A percentile compares a stretch with the other conserved stretches of the same genome.
phyloP scores from a whole-genome alignment of 2,113 vertebrate species.

The Solea senegalensis region DNA sequence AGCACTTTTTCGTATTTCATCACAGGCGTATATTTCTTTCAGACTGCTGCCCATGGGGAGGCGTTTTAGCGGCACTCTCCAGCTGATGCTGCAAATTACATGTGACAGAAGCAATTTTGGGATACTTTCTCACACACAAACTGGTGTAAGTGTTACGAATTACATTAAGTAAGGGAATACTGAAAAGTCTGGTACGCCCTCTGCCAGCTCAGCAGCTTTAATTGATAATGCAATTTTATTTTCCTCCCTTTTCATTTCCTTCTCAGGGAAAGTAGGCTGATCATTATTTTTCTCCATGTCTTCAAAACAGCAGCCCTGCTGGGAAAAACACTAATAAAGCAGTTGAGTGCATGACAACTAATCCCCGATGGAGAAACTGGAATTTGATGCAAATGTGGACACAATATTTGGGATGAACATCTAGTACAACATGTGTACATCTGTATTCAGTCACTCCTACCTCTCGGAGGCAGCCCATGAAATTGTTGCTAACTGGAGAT shows the following conservation, averaged over 20 bases:
- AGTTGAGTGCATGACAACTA: neutral
- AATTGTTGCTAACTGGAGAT: constrained; percentile 99
- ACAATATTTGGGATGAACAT: neutral
- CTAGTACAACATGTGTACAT: neutral
- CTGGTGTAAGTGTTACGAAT: constrained; percentile 67
- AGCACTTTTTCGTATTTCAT: constrained; percentile 47
- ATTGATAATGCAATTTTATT: constrained; percentile 70
- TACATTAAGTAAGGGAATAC: constrained; percentile 59
- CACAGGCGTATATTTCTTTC: constrained; percentile 60
- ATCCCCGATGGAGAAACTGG: neutral
- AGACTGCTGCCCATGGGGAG: constrained; percentile 42
- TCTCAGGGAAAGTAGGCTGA: constrained; percentile 23
- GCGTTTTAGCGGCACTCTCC: constrained; percentile 44
- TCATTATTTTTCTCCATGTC: constrained; percentile 27
- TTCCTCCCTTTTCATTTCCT: constrained; percentile 1
- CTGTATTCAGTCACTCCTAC: constrained; percentile 71
- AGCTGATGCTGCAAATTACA: constrained; percentile 73
- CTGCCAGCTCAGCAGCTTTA: constrained; percentile 67
- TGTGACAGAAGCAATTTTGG: constrained; percentile 74
- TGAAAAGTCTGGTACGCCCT: constrained; percentile 55
- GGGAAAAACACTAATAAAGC: neutral
- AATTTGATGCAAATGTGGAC: constrained; percentile 1
- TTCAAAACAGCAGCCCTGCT: constrained; percentile 8
- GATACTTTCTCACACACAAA: constrained; percentile 69
- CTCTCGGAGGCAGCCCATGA: constrained; percentile 98